phyloP scores from a whole-genome alignment of 2,888 invertebrate species.

The Cosmopolites sordidus region DNA sequence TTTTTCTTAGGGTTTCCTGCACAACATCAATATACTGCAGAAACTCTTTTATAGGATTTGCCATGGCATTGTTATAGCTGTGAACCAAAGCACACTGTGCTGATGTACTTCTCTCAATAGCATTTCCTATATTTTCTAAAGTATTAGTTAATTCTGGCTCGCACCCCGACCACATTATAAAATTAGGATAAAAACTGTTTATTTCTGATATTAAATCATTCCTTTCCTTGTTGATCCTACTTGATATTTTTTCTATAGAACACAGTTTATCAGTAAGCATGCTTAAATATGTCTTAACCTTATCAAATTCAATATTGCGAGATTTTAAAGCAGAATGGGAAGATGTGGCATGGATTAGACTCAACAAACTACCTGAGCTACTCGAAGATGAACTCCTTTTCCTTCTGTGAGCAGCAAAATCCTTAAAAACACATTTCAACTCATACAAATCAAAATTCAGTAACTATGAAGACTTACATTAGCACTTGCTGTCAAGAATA shows the following conservation, averaged over 20 bases:
- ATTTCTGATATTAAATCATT: conserved; percentile 55
- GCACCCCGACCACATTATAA: conserved; percentile 57
- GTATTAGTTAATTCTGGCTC: conserved; percentile 54
- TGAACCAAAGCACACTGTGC: conserved; percentile 50
- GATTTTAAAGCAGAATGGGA: conserved; percentile 53
- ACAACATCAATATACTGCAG: conserved; percentile 63
- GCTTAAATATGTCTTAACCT: conserved; percentile 58
- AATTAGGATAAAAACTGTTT: conserved; percentile 58
- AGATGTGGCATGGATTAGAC: conserved; percentile 33
- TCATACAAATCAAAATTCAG: no score
- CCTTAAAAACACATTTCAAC: conserved; percentile 12
- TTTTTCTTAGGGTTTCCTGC: conserved; percentile 58
- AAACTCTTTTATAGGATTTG: conserved; percentile 57
- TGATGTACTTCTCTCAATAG: conserved; percentile 50
- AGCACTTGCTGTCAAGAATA: conserved; percentile 63
- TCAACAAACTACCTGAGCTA: conserved; percentile 18
- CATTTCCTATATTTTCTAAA: conserved; percentile 48
- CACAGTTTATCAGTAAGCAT: conserved; percentile 59
- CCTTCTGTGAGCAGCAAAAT: conserved; percentile 20
- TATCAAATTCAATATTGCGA: conserved; percentile 59
- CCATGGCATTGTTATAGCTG: conserved; percentile 45
- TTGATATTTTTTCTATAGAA: conserved; percentile 60
- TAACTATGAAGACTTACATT: conserved; percentile 49
- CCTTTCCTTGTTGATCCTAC: conserved; percentile 61
- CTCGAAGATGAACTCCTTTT: conserved; percentile 18